Evolutionary conservation across 2,797 vertebrate species (phyloP).

Genomic region (Characodon lateralis): DNA sequence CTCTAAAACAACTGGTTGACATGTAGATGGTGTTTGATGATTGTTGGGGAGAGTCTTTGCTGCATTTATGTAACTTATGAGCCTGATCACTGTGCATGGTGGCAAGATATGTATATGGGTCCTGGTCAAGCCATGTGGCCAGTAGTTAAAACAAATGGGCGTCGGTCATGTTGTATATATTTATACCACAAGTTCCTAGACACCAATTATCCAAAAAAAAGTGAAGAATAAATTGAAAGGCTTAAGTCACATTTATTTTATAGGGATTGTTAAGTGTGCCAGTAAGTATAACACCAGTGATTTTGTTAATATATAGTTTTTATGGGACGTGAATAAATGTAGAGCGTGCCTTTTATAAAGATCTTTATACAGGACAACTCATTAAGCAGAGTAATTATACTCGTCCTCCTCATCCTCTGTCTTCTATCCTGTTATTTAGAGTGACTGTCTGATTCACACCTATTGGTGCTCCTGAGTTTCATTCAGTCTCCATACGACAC

Average conservation of each 20-base stretch:
- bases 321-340: not conserved
- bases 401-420: not conserved
- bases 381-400: constrained; percentile 15
- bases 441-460: constrained; percentile 15
- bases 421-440: not conserved
- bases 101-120: no score
- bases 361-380: constrained; percentile 4
- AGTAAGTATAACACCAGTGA: not conserved
- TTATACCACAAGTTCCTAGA: not conserved
- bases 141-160: no score
- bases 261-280: not conserved
- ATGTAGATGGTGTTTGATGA: no score
- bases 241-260: not conserved
- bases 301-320: not conserved
- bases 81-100: no score
- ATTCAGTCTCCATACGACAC: constrained; percentile 25
- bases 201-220: not conserved
- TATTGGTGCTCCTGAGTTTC: constrained; percentile 20
- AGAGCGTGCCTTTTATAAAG: not conserved
- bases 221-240: not conserved
- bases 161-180: no score
- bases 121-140: no score
- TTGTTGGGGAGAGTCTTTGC: no score
- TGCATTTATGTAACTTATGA: no score
- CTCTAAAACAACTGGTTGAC: no score